Base-by-base conservation (phyloP, 2,113 vertebrate genomes). In the Amphilophus citrinellus region DNA sequence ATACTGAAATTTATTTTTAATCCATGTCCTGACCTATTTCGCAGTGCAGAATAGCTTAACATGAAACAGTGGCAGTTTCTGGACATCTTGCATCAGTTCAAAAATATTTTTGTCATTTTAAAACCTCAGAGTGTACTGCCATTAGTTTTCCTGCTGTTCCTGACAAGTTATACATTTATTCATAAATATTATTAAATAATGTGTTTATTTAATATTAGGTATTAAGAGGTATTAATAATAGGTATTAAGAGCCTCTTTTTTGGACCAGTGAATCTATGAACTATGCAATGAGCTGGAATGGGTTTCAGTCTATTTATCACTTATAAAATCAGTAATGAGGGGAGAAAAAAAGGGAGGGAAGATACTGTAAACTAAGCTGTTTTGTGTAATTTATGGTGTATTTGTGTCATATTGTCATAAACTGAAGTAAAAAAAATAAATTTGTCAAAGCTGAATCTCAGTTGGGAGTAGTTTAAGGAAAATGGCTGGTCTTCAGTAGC, bases 1-100 rank as follows among this genome's bases (percentile, higher is more conserved):
- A 84, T 77, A 88, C 84, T 61, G 68, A 88, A 91, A 88, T 91
- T 87, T 92, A 86, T 91, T 91, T 95, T 94, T 95, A 94, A 94
- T 95, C 93, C 90, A 56, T 60, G 50, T 59, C 63, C 84, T 95
- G 94, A 95, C 93, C 94, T 85, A 93, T 91, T 95, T 95, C 85
- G 77, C 85, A 22, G 30, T 27, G 47, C 50, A 88, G 79, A 92
- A 79, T 68, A 85, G 92, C 94, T 93, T 91, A 90, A 83, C 60
- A 87, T 86, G 73, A 90, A 85, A 88, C 77, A 63, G 80, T 59
- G 62, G 7, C 56, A 83, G 65, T 50, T 87, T 91, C 76, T 61
- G 60, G 82, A 73, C 68, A 56, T 35, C 44, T 56, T 73, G 47
- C 47, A 35, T 56, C 53, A 73, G 20, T 73, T 73, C 59, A 75